Base-by-base conservation (phyloP, 2,797 vertebrate species). In the Clarias pachynema region DNA sequence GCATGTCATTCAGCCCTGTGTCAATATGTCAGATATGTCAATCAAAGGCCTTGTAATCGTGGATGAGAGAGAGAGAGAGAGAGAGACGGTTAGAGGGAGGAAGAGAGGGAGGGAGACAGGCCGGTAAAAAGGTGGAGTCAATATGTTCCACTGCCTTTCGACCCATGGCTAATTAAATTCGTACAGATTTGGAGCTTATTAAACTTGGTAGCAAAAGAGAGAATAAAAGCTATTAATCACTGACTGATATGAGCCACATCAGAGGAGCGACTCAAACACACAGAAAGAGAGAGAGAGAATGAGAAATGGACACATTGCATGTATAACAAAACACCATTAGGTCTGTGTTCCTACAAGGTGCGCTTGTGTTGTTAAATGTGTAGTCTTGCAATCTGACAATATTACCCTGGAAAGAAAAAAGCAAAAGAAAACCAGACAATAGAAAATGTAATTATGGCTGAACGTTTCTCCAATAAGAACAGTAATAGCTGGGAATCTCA, bases 221-320 rank as follows among this genome's bases (percentile, higher is more conserved):
- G 90, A 86, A 92, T 44, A 85, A 90, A 92, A 91, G 92, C 92
- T 92, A 95, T 95, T 94, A 94, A 94, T 95, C 93, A 94, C 89
- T 91, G 91, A 91, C 92, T 86, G 86, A 86, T 86, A 86, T 79
- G 59, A 88, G 87, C 79, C 75, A 37, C 60, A 63, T 78, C 63
- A 34, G 60, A 79, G 34, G 37, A 72, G 53, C 77, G 53, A 57
- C 81, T 75, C 37, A 75, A 68, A 74, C 29, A 74, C 72, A 74
- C 26, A 29, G 14, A 78, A 26, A 77, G 20, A n/a, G 26, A 78
- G 22, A 40, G 9, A 34, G 18, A 75, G 16, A 57, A 8, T 59
- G 56, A 59, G 56, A 77, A 24, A 83, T 15, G 66, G 24, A 83
- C 53, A 62, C 16, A 44, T 44, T 37, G 12, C 6, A 75, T 16